phyloP scores from a whole-genome alignment of 2,888 invertebrate genomes.

The Lasioglossum pauxillum region DNA sequence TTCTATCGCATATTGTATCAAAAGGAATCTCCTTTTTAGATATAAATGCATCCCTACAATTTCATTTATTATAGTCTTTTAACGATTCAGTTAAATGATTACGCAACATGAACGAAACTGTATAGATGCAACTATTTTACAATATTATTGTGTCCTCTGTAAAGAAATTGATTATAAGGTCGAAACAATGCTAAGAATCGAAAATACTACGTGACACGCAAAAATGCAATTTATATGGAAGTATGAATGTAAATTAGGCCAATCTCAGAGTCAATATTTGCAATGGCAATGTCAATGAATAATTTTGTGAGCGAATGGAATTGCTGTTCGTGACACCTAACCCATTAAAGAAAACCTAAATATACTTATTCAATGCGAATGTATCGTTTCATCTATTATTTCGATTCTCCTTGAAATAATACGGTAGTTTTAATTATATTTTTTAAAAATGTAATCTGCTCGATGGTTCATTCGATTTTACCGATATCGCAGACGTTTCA shows the following conservation, averaged over 20 bases:
- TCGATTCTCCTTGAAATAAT: not conserved
- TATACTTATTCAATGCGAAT: not conserved
- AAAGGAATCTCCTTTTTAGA: not conserved
- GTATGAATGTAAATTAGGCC: not conserved
- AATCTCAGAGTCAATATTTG: conserved; percentile 14
- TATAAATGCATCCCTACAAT: not conserved
- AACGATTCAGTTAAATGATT: not conserved
- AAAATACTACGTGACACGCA: not conserved
- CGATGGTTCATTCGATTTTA: not conserved
- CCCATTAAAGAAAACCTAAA: not conserved
- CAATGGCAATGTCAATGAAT: conserved; percentile 11
- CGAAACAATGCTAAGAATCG: not conserved
- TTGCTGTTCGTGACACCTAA: not conserved
- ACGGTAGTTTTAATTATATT: not conserved
- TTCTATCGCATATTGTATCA: not conserved
- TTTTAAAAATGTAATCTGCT: not conserved
- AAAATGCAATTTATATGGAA: conserved; percentile 5
- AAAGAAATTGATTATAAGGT: not conserved
- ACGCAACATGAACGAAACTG: not conserved
- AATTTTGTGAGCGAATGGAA: not conserved
- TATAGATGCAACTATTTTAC: not conserved
- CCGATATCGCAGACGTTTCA: not conserved
- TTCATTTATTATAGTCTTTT: not conserved
- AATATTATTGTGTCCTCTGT: not conserved
- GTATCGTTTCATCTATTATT: not conserved